Evolutionary conservation across 2,113 vertebrate genomes (phyloP).

Genomic region (Vidua chalybeata): DNA sequence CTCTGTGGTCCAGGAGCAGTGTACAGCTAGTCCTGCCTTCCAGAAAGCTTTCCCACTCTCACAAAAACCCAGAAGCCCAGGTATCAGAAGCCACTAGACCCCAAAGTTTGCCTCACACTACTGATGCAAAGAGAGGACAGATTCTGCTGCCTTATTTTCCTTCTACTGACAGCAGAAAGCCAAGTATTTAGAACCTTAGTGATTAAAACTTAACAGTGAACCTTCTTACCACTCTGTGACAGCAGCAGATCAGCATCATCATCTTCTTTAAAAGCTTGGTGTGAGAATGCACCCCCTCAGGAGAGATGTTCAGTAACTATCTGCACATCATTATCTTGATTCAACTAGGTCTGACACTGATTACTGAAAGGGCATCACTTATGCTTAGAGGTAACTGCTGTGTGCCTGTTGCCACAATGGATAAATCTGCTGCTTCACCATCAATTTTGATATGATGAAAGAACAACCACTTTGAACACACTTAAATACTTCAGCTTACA

Average conservation of each 20-base stretch:
- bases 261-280: neutral
- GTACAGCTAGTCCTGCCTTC: neutral
- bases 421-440: neutral
- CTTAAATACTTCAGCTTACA: neutral
- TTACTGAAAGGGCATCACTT: neutral
- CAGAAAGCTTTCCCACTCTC: neutral
- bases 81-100: neutral
- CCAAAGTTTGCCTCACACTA: neutral
- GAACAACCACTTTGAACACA: neutral
- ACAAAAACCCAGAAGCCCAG: neutral
- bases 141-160: neutral
- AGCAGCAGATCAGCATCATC: neutral
- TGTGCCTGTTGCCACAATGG: neutral
- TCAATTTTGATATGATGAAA: neutral
- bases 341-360: neutral
- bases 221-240: neutral
- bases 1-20: neutral
- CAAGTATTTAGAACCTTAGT: neutral
- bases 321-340: neutral
- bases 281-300: neutral
- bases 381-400: neutral
- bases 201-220: neutral
- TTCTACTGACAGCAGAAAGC: neutral
- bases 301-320: neutral
- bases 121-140: fast-evolving